Evolutionary conservation across 2,888 invertebrate species (phyloP).

Genomic region (Idaea straminata): DNA sequence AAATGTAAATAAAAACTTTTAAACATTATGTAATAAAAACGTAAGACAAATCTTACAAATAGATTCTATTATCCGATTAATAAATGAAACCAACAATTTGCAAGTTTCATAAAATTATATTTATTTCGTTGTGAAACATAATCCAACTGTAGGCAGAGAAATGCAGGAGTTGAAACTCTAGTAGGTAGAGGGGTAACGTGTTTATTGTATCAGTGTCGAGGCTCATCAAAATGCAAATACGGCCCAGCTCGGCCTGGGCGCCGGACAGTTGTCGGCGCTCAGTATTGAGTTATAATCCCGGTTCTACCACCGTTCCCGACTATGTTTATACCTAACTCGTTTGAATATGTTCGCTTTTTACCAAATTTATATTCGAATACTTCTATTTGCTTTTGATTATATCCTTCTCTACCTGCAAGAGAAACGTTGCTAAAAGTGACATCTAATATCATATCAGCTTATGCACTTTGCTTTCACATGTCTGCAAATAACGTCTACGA

Average conservation of each 20-base stretch:
- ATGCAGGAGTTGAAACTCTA: constrained; percentile 20
- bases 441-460: background rate
- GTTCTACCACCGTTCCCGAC: constrained; percentile 18
- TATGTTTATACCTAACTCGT: background rate
- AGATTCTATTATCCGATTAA: too few species aligned
- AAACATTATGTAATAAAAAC: too few species aligned
- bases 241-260: constrained; percentile 51
- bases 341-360: constrained; percentile 7
- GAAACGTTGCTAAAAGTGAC: background rate
- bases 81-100: too few species aligned
- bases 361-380: constrained; percentile 1
- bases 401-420: background rate
- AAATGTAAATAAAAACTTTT: constrained; percentile 70
- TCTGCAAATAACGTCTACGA: background rate
- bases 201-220: constrained; percentile 78
- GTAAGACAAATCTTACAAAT: too few species aligned
- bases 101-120: background rate
- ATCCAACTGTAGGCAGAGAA: constrained; percentile 29
- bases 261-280: constrained; percentile 63
- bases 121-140: constrained; percentile 1
- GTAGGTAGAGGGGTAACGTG: constrained; percentile 53
- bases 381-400: background rate
- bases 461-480: background rate
- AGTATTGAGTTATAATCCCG: constrained; percentile 71
- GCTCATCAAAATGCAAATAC: constrained; percentile 81